Conservation (phyloP, 2,113 vertebrate species). For the Mirounga angustirostris region DNA sequence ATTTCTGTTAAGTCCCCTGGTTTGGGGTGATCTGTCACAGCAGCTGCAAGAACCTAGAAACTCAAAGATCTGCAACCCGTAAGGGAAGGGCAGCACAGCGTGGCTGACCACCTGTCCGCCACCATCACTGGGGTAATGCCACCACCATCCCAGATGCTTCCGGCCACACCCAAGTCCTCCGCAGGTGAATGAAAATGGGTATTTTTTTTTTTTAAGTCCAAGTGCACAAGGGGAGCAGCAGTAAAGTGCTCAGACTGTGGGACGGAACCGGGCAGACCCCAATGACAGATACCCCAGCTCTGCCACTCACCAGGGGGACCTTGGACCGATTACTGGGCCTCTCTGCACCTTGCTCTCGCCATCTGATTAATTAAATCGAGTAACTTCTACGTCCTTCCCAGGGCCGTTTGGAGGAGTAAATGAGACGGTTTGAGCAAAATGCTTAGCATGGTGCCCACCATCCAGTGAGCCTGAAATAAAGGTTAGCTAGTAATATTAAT, state of each 20-base stretch:
- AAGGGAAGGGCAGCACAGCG: not conserved
- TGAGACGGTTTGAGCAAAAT: not conserved
- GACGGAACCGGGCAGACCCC: not conserved
- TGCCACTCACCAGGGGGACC: not conserved
- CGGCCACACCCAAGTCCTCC: too few species aligned
- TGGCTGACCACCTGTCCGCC: fast-evolving
- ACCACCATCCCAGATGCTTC: not conserved
- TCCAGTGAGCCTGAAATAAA: fast-evolving
- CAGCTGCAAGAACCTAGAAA: not conserved
- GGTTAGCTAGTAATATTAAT: not conserved
- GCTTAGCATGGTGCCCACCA: not conserved
- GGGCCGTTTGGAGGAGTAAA: not conserved
- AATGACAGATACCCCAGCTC: fast-evolving
- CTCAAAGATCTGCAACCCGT: too few species aligned
- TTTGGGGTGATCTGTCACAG: too few species aligned
- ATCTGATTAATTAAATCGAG: not conserved
- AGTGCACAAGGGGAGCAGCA: fast-evolving
- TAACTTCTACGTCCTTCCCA: fast-evolving
- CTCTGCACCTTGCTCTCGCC: not conserved
- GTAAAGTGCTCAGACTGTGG: not conserved
- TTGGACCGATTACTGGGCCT: not conserved
- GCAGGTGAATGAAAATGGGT: not conserved
- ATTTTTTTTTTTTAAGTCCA: not conserved
- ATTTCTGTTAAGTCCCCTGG: not conserved
- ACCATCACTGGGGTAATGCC: not conserved